phyloP scores from a whole-genome alignment of 2,113 vertebrate species.

The Percina caprodes region DNA sequence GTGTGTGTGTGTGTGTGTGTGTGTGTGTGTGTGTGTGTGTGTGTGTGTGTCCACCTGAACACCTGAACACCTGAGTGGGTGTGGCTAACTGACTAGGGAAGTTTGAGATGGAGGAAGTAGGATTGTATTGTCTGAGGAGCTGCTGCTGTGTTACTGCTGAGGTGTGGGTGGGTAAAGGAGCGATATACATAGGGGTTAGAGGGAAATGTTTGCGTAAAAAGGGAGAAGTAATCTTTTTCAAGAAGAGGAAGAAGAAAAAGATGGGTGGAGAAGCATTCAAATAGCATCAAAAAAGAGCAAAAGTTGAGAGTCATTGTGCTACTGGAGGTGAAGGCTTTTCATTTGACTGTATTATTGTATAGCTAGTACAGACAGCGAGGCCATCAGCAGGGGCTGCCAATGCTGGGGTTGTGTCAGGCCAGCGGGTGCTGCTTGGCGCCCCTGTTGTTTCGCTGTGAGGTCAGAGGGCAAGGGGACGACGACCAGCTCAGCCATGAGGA shows the following conservation, averaged over 20 bases:
- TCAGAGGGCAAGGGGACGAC: conserved; percentile 17
- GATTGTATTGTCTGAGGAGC: conserved; percentile 44
- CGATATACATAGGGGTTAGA: too few relatives aligned
- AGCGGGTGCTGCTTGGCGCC: conserved; percentile 70
- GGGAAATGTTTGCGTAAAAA: background rate
- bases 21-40: conserved; percentile 5
- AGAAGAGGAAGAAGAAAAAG: background rate
- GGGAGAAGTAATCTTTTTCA: accelerated
- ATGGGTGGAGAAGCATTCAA: background rate
- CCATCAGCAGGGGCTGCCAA: conserved; percentile 11
- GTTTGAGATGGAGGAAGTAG: conserved; percentile 64
- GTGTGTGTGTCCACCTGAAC: conserved; percentile 5
- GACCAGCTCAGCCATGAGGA: conserved; percentile 59
- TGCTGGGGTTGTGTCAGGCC: conserved; percentile 61
- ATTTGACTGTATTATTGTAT: accelerated
- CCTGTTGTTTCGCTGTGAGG: conserved; percentile 39
- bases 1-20: conserved; percentile 8
- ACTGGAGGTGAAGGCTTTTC: background rate
- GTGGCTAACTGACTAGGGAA: conserved; percentile 45
- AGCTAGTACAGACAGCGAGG: background rate
- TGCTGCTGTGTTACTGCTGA: conserved; percentile 1
- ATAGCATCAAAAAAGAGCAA: background rate
- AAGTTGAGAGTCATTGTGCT: background rate
- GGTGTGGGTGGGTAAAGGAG: background rate
- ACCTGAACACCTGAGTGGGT: conserved; percentile 64